Evolutionary conservation across 2,888 invertebrate genomes (phyloP), one percentile per base, ranked within the genome.

Genomic region (Lasioglossum morio): DNA sequence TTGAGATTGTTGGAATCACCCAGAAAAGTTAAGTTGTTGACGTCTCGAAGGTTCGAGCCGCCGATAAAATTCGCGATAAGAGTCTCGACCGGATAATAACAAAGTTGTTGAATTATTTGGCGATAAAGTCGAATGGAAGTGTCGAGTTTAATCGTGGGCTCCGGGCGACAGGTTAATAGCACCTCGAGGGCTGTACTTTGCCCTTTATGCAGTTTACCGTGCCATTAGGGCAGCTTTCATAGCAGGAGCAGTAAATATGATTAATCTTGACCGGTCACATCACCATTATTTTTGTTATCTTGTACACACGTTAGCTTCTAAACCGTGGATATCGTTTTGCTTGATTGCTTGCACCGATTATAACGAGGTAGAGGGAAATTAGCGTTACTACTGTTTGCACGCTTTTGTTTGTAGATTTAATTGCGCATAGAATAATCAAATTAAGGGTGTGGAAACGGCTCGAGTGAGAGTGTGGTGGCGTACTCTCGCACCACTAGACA

Each of bases 1-100:
- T 46, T 34, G 53, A 16, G n/a, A 23, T 48, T 46, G 37, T 23
- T 48, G 34, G 81, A 81, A 72, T 72, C 72, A 72, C 23, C n/a
- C 10, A 7, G 30, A 7, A 8, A 30, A 34, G 63, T 66, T 8
- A 30, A 27, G 27, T 27, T 14, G 60, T 27, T 16, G 60, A 27
- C 27, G 60, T 16, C 27, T 27, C 16, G 60, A 60, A 27, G 60
- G 27, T 14, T 60, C 60, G 60, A 60, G 27, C 27, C 30, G 60
- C 60, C 60, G 27, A 30, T 60, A 60, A 60, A 60, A 60, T 27
- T 27, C 14, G 14, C 27, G 60, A 60, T 27, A 60, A 60, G 60
- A 60, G 27, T 16, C 27, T 27, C 0, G 14, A 27, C 16, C 30
- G 60, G 60, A 27, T 60, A 60, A 60, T 60, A 60, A 60, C 27